Evolutionary conservation across 2,888 invertebrate species (phyloP).

Genomic region (Drosophila imparisetae): DNA sequence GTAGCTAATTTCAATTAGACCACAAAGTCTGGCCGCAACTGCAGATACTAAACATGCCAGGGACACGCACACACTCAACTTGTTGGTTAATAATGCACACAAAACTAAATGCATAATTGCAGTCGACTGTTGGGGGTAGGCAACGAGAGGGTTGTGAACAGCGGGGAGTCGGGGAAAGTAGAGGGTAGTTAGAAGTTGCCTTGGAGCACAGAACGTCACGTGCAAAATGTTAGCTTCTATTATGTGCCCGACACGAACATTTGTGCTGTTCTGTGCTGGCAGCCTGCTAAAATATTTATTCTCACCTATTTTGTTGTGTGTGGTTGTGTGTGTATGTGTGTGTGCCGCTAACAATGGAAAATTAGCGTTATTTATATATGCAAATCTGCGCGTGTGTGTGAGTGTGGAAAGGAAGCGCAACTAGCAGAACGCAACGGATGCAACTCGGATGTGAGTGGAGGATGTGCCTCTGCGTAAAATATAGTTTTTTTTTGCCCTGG

Average conservation of each 20-base stretch:
- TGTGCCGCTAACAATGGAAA: conserved; percentile 63
- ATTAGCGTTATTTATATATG: conserved; percentile 81
- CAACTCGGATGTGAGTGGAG: conserved; percentile 21
- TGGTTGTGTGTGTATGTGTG: conserved; percentile 32
- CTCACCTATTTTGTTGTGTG: conserved; percentile 73
- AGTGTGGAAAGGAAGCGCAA: conserved; percentile 54
- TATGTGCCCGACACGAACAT: conserved; percentile 59
- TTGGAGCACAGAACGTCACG: conserved; percentile 52
- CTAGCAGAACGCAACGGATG: conserved; percentile 69
- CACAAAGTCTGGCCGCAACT: conserved; percentile 48
- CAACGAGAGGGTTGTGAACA: background rate
- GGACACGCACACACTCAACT: conserved; percentile 51
- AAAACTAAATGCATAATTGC: conserved; percentile 80
- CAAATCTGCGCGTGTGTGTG: conserved; percentile 55
- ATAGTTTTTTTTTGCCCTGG: background rate
- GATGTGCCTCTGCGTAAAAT: background rate
- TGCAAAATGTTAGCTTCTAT: conserved; percentile 80
- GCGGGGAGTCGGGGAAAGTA: background rate
- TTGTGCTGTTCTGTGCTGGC: conserved; percentile 21
- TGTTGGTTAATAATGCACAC: conserved; percentile 79
- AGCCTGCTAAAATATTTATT: conserved; percentile 79
- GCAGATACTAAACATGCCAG: conserved; percentile 26
- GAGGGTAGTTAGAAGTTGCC: conserved; percentile 1
- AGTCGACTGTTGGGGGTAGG: conserved; percentile 13
- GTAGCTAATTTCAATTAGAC: conserved; percentile 78